Evolutionary conservation across 2,113 vertebrate genomes (phyloP).

Genomic region (Ciconia maguari): DNA sequence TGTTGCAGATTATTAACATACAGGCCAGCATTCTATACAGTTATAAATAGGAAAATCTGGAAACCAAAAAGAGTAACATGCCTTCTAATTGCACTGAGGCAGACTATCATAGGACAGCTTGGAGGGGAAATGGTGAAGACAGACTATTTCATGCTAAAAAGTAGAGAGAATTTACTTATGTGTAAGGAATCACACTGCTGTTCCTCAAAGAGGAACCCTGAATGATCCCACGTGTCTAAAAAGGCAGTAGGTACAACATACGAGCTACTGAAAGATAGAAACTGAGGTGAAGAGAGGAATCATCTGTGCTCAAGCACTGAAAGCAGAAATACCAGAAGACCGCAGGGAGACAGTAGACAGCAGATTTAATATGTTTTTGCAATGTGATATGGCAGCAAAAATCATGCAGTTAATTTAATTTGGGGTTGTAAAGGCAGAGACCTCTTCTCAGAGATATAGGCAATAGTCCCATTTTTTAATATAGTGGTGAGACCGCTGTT

Average conservation of each 20-base stretch:
- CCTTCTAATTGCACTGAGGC: constrained; percentile 9
- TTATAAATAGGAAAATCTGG: constrained; percentile 42
- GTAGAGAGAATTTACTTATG: background rate
- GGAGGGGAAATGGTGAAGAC: constrained; percentile 5
- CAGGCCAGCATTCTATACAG: background rate
- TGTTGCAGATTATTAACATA: constrained; percentile 19
- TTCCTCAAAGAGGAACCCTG: background rate
- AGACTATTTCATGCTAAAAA: constrained; percentile 21
- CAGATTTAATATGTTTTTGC: constrained; percentile 65
- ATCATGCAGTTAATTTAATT: constrained; percentile 67
- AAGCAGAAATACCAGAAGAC: constrained; percentile 59
- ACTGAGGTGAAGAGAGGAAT: constrained; percentile 43
- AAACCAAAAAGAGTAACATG: background rate
- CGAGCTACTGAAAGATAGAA: constrained; percentile 13
- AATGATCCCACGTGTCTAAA: constrained; percentile 1
- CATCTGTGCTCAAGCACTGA: constrained; percentile 42
- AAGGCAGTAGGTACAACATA: constrained; percentile 44
- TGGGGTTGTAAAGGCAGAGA: constrained; percentile 61
- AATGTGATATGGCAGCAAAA: constrained; percentile 64
- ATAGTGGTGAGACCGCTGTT: constrained; percentile 26
- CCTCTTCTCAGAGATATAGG: constrained; percentile 42
- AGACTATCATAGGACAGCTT: background rate
- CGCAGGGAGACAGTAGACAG: constrained; percentile 50
- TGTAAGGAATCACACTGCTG: background rate
- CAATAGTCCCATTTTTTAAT: constrained; percentile 60